Conservation (phyloP, 2,888 invertebrate species). For the Hoplodrina ambigua region DNA sequence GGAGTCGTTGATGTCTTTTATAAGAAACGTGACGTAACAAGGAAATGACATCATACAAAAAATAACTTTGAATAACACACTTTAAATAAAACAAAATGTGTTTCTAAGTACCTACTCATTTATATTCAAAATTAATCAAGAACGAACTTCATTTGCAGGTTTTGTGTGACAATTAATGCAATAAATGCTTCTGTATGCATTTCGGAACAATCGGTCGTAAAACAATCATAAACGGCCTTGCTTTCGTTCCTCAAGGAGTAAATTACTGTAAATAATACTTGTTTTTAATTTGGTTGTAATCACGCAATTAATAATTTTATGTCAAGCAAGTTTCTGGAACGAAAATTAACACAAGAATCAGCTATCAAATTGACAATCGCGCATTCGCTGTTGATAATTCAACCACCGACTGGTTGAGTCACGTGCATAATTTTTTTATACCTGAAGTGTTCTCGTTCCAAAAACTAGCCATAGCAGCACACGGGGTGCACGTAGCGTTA, state of each 20-base stretch:
- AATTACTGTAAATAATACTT: slow-evolving; percentile 17
- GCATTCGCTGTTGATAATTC: neutral
- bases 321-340: neutral
- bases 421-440: neutral
- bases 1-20: slow-evolving; percentile 78
- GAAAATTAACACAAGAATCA: neutral
- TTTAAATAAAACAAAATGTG: neutral
- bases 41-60: slow-evolving; percentile 7
- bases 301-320: slow-evolving; percentile 8
- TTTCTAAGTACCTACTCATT: neutral
- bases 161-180: slow-evolving; percentile 2
- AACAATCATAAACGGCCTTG: slow-evolving; percentile 21
- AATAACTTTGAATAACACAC: neutral
- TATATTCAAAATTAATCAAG: neutral
- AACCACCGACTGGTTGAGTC: neutral
- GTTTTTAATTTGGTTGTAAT: slow-evolving; percentile 21
- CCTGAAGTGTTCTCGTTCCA: neutral
- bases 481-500: too few species aligned
- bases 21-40: slow-evolving; percentile 50
- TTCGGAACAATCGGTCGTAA: slow-evolving; percentile 18
- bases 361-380: neutral
- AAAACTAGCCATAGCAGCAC: neutral
- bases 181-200: neutral
- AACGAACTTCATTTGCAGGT: neutral
- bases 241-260: slow-evolving; percentile 45